Evolutionary conservation across 2,113 vertebrate genomes (phyloP), one percentile per base, ranked within the genome.

Genomic region (Butastur rufipennis): DNA sequence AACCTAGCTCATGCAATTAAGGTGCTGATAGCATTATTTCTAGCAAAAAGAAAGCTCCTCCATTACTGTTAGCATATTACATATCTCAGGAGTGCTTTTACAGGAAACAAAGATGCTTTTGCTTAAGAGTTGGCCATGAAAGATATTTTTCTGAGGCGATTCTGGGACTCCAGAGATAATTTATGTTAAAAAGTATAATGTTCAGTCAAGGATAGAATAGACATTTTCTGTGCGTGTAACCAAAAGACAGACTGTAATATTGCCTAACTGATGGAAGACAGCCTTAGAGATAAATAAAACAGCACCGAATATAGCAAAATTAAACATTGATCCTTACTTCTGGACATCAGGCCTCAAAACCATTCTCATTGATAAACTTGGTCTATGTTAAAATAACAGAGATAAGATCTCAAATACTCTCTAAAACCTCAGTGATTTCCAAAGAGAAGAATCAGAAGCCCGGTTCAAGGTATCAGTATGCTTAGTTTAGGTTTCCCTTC

Each of bases 121-220:
- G 63, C 68, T 91, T 77, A 83, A 63, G 42, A 70, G 16, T 77
- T 88, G 71, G 62, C 47, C 53, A 89, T 79, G 75, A 96, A 96
- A 90, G 66, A 87, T 56, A 36, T 9, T 67, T 93, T 96, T 97
- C 36, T 21, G 72, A 83, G 59, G 66, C 78, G 70, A 38, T 86
- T 95, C 77, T 84, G 63, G 66, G 75, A 96, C 95, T 87, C 93
- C 4, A 4, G 95, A 97, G 96, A 95, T 90, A 96, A 88, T 48
- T 86, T 92, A 32, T 88, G 87, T 82, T 92, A 90, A 85, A 93
- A 93, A 95, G 58, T 31, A 12, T 65, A 95, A 95, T 43, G 42
- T 83, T 92, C 89, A 95, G 14, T 81, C 50, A 71, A 59, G 68
- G 91, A 47, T 84, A 56, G 67, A 81, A 56, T 9, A 74, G 56